Evolutionary conservation across 2,888 invertebrate genomes (phyloP), one percentile per base, ranked within the genome.

Genomic region (Amblyjoppa fuscipennis): DNA sequence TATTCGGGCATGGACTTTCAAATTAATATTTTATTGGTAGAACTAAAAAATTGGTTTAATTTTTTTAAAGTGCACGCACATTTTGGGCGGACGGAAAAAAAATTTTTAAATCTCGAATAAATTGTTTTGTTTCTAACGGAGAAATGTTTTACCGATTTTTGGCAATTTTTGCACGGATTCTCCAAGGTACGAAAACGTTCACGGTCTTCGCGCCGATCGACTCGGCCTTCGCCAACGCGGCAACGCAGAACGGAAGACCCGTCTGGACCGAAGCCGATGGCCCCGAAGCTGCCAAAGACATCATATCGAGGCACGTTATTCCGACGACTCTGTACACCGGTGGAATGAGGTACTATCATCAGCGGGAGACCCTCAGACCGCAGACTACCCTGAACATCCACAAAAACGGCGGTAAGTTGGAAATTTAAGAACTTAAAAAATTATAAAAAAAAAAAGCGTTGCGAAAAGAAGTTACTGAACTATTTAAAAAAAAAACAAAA

Each of bases 151-250:
- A 31, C 6, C 16, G 28, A 41, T 70, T 64, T 56, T 70, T 53
- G 1, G 11, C 3, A 20, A 73, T 31, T 59, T 45, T 34, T 49
- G 5, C n/a, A 68, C 34, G 16, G 38, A 9, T 34, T n/a, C n/a
- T 59, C 51, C 93, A 16, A 97, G 97, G 97, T 87, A 96, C 97
- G 83, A 97, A 97, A 95, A 97, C 97, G 0, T 97, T 97, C 94
- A 98, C 98, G 2, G 95, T 98, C 25, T 98, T 98, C 92, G 98
- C 98, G 7, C 98, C 98, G 20, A 97, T 97, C 71, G 97, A 98
- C 94, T 95, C 96, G 74, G 98, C 98, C 75, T 98, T 98, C 94
- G 89, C 89, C 28, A 90, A 91, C 31, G 90, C 91, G 0, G 95
- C 96, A n/a, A 95, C 95, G 2, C 94, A 97, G 16, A 94, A 96